phyloP scores from a whole-genome alignment of 2,888 invertebrate genomes.

The Melanchra persicariae region DNA sequence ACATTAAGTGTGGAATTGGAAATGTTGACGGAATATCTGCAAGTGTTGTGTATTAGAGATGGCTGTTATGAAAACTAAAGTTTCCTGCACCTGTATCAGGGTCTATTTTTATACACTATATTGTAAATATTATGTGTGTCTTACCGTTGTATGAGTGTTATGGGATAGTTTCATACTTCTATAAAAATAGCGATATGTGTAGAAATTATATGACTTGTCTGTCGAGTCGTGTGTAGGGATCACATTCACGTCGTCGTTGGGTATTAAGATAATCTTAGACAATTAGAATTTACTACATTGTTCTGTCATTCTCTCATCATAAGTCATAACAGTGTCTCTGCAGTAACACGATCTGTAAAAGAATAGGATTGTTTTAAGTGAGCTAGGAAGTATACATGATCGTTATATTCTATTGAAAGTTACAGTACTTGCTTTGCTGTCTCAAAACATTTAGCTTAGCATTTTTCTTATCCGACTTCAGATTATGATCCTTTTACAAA shows the following conservation, averaged over 20 bases:
- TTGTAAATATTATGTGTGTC: background rate
- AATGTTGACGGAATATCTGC: background rate
- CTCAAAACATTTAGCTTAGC: background rate
- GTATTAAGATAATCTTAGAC: constrained; percentile 51
- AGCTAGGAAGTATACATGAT: background rate
- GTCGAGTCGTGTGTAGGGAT: constrained; percentile 10
- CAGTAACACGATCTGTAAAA: constrained; percentile 1
- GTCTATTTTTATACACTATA: background rate
- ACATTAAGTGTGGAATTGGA: background rate
- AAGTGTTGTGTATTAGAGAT: background rate
- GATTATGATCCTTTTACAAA: background rate
- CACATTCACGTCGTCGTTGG: constrained; percentile 3
- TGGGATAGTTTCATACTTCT: constrained; percentile 1
- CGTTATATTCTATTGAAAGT: background rate
- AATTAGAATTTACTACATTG: constrained; percentile 53
- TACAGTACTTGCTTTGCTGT: background rate
- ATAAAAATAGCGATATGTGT: constrained; percentile 1
- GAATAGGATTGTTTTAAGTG: background rate
- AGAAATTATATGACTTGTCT: constrained; percentile 15
- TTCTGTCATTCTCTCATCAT: constrained; percentile 33
- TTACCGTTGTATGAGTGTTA: constrained; percentile 1
- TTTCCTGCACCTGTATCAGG: background rate
- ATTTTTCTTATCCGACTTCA: background rate
- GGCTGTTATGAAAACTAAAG: constrained; percentile 3
- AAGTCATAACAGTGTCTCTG: constrained; percentile 36